These are phyloP conservation scores for Ptilonorhynchus violaceus DNA, from an alignment of 2,113 vertebrate genomes.

Conservation along the genomic window DNA sequence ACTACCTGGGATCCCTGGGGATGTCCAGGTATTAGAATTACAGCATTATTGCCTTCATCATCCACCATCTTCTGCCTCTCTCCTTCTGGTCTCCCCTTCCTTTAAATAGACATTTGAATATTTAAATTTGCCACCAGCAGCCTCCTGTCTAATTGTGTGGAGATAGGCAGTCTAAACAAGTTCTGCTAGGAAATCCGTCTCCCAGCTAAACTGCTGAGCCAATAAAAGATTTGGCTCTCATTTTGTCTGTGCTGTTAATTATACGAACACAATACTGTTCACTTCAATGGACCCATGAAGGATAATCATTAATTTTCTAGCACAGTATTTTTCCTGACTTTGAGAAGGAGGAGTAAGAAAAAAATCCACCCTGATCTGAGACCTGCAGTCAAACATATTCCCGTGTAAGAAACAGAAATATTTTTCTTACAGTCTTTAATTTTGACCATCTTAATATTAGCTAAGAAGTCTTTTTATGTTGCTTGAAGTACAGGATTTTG, in stretches of 20 bases:
- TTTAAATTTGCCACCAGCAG: neutral
- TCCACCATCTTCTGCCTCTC: neutral
- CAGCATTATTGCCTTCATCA: neutral
- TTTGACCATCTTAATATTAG: neutral
- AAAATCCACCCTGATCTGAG: neutral
- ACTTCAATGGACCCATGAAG: neutral
- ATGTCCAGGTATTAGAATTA: neutral
- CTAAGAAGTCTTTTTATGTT: neutral
- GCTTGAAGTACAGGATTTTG: neutral
- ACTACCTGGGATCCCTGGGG: neutral
- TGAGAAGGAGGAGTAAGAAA: neutral
- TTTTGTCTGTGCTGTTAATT: neutral
- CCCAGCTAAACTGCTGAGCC: neutral
- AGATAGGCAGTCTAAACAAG: neutral
- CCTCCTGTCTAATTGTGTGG: neutral
- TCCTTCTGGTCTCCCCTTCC: neutral
- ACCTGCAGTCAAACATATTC: accelerated
- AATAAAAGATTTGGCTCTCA: neutral
- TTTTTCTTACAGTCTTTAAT: neutral
- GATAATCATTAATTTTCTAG: neutral
- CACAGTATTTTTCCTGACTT: neutral
- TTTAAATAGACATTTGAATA: neutral
- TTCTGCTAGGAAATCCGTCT: constrained; percentile 2
- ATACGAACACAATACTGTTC: neutral
- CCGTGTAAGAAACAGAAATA: neutral